A percentile compares a stretch with the other conserved stretches of the same genome.
Conservation (phyloP, 2,888 invertebrate species). For the Junonia oenone region DNA sequence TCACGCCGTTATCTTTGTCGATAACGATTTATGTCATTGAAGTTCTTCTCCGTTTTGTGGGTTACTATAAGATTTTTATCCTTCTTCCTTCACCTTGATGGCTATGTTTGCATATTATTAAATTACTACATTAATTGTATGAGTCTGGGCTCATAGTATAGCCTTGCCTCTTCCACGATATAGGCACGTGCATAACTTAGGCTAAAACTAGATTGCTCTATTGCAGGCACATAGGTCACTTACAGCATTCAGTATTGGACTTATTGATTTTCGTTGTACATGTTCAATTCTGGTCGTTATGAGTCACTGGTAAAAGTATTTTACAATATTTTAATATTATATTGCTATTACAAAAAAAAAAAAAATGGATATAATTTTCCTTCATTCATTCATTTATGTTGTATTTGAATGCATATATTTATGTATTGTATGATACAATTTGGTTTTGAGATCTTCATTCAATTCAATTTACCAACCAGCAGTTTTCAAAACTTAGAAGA, state of each 20-base stretch:
- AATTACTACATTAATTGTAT: neutral
- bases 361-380: too few relatives aligned
- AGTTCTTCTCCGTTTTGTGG: neutral
- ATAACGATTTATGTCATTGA: conserved; percentile 44
- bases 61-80: neutral
- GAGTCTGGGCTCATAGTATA: neutral
- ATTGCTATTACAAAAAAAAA: too few relatives aligned
- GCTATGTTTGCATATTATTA: neutral
- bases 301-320: too few relatives aligned
- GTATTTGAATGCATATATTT: too few relatives aligned
- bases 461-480: too few relatives aligned
- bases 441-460: too few relatives aligned
- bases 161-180: neutral
- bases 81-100: neutral
- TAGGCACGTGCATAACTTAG: conserved; percentile 21
- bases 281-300: too few relatives aligned
- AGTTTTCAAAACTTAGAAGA: too few relatives aligned
- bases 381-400: too few relatives aligned
- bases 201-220: conserved; percentile 3
- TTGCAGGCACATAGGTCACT: neutral
- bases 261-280: neutral
- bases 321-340: too few relatives aligned
- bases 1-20: conserved; percentile 69
- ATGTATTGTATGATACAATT: too few relatives aligned
- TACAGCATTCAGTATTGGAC: neutral